Evolutionary conservation across 2,113 vertebrate species (phyloP).

Genomic region (Hippocampus comes): DNA sequence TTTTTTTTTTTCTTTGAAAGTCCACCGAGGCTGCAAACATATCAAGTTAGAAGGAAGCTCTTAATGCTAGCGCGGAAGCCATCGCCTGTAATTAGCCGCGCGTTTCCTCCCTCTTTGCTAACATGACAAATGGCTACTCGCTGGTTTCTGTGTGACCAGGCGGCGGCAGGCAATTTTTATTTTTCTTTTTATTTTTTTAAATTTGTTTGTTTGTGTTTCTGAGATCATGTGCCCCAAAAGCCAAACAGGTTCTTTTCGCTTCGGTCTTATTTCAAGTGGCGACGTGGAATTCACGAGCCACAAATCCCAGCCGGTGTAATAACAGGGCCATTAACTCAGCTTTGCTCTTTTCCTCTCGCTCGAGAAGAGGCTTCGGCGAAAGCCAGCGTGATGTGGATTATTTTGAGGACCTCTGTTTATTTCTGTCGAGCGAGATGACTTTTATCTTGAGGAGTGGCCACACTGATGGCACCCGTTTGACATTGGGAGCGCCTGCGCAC

Average conservation of each 20-base stretch:
- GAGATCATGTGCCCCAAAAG: conserved; percentile 43
- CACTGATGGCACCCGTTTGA: neutral
- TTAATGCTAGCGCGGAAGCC: conserved; percentile 59
- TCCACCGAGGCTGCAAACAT: conserved; percentile 34
- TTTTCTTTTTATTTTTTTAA: conserved; percentile 16
- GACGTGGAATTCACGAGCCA: conserved; percentile 74
- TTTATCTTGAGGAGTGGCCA: neutral
- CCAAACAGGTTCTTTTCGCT: conserved; percentile 18
- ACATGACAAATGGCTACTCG: conserved; percentile 52
- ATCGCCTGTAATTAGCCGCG: conserved; percentile 63
- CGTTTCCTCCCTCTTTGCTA: conserved; percentile 57
- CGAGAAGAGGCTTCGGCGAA: conserved; percentile 24
- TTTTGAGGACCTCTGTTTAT: neutral
- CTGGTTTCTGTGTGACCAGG: conserved; percentile 36
- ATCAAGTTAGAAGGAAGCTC: conserved; percentile 66
- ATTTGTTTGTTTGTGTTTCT: conserved; percentile 51
- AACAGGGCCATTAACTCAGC: conserved; percentile 65
- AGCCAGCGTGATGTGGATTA: neutral
- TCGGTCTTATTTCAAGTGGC: conserved; percentile 55
- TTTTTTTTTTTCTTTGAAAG: neutral
- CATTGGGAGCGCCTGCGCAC: too few species aligned
- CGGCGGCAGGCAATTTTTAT: conserved; percentile 2
- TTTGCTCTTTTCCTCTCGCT: conserved; percentile 22
- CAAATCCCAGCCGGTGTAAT: conserved; percentile 71
- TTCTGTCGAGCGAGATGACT: neutral